Base-by-base conservation (phyloP, 2,797 vertebrate species). In the Ciconia nigra region DNA sequence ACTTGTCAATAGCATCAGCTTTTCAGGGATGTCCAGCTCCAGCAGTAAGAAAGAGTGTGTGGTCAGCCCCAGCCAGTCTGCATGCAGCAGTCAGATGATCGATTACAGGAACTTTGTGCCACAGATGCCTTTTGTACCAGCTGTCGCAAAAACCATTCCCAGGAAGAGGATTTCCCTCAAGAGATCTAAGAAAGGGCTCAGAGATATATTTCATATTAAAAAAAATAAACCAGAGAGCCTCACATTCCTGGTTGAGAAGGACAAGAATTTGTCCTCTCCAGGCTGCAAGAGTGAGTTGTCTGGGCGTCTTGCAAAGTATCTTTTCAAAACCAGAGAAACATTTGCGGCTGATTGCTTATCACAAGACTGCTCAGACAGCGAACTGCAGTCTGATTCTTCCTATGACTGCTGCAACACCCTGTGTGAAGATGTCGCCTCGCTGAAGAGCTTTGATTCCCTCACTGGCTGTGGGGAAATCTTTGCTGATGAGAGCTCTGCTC, bases 381-480 rank as follows among this genome's bases (percentile, higher is more conserved):
- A 99, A 33, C 77, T 98, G 74, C 98, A 97, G 57, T 98, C 98
- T 1, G 99, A 99, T 67, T 97, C 98, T 7, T 98, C 98, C 54
- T 97, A 98, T 0, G 98, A 99, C 89, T 98, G 95, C 82, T 98
- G 98, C 79, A 95, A 96, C n/a, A 94, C 97, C 41, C 73, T 98
- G 17, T 98, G 98, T 77, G 99, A 99, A 78, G 99, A 99, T 4
- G 98, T 98, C 1, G 98, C 98, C 54, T 99, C 99, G 0, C 97
- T 99, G 54, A 98, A 99, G 95, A 99, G 99, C 93, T 99, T 99
- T 46, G 99, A 99, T 84, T 99, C 99, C 7, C 98, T 99, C 73
- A 99, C 98, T 0, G 99, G 99, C n/a, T 99, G 99, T 44, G 99
- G 99, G 51, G 99, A 99, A 94, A 99, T 99, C 96, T 99, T 99